Conservation (phyloP, 2,113 vertebrate genomes). For the Elachura formosa region DNA sequence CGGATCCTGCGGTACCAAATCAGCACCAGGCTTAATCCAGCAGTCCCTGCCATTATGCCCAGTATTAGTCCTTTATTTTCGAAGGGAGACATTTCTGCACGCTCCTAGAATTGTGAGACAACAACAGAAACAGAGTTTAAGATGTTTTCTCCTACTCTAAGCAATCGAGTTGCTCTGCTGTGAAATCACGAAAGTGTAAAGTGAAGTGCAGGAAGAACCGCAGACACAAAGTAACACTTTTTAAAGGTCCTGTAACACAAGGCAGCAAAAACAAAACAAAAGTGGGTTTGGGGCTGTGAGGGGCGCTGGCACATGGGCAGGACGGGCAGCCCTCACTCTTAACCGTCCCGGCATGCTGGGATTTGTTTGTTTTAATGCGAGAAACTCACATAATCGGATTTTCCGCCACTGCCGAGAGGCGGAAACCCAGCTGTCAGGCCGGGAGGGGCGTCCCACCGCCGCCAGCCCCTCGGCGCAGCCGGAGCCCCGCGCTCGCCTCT, state of each 20-base stretch:
- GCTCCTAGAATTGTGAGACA: constrained; percentile 61
- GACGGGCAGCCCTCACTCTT: not conserved
- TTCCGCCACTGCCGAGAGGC: not conserved
- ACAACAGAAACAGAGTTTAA: not conserved
- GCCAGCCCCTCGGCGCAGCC: not conserved
- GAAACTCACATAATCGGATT: not conserved
- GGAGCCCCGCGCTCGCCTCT: not conserved
- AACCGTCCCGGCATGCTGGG: not conserved
- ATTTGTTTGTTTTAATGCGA: not conserved
- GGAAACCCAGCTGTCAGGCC: not conserved
- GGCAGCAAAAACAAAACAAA: not conserved
- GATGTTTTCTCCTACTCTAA: not conserved
- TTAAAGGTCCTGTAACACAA: not conserved
- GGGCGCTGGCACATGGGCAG: not conserved
- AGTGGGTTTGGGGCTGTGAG: not conserved
- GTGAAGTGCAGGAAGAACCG: not conserved
- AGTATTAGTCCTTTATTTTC: constrained; percentile 82
- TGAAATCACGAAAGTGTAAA: not conserved
- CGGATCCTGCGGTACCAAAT: constrained; percentile 75
- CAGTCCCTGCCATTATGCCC: constrained; percentile 83
- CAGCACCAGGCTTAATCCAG: constrained; percentile 82
- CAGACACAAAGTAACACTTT: not conserved
- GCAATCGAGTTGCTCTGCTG: not conserved
- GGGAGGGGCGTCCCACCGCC: not conserved
- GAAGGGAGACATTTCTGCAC: constrained; percentile 77